Percentiles rank a stretch among this genome's conserved stretches.
Conservation (phyloP, 2,797 vertebrate species). For the Gila robusta region DNA sequence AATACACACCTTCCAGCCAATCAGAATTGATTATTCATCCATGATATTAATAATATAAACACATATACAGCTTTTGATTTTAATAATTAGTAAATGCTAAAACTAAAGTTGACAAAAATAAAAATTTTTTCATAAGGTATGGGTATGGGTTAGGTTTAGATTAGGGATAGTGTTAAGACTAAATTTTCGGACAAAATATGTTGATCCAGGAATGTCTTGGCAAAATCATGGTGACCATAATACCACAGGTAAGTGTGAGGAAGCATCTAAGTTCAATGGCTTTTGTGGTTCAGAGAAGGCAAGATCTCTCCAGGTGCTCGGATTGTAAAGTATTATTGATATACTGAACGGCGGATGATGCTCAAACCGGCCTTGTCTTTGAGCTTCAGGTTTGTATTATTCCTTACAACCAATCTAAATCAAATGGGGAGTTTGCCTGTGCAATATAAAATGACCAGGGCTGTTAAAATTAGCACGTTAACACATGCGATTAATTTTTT, state of each 20-base stretch:
- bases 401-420: slow-evolving; percentile 9
- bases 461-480: no score
- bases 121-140: background rate
- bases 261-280: background rate
- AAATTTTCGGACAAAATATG: background rate
- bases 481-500: no score
- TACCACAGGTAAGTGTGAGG: slow-evolving; percentile 30
- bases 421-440: background rate
- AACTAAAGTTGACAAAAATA: no score
- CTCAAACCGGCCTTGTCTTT: background rate
- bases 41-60: no score
- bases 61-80: no score
- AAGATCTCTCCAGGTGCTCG: slow-evolving; percentile 40
- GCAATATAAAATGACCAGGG: background rate
- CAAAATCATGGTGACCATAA: slow-evolving; percentile 22
- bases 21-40: no score
- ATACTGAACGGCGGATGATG: slow-evolving; percentile 31
- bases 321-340: slow-evolving; percentile 47
- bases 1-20: no score
- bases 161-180: background rate
- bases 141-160: background rate
- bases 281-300: slow-evolving; percentile 53
- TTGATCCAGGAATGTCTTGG: background rate
- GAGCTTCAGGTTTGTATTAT: slow-evolving; percentile 13
- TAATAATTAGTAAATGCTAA: no score